Conservation (phyloP, 2,113 vertebrate genomes). For the cat (Felis catus) region F.catus_Fca126_mat1.0 CM031415.1:116162001-116162500, state of each 20-base stretch:
- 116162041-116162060: slow-evolving; percentile 62
- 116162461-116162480: background rate
- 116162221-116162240: background rate
- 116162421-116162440: background rate
- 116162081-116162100: slow-evolving; percentile 56
- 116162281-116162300: background rate
- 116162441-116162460: background rate
- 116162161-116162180: background rate
- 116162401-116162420: background rate
- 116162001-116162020: slow-evolving; percentile 52
- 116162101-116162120: slow-evolving; percentile 5
- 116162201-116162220: background rate
- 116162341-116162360: background rate
- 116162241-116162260: background rate
- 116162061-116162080: slow-evolving; percentile 74
- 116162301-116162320: background rate
- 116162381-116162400: background rate
- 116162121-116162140: background rate
- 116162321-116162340: background rate
- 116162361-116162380: background rate
- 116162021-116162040: slow-evolving; percentile 58
- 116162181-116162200: background rate
- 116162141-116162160: background rate
- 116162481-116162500: background rate
- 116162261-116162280: background rate